Conservation (phyloP, 1,140 invertebrate genomes). For the Zeugodacus cucurbitae region DNA sequence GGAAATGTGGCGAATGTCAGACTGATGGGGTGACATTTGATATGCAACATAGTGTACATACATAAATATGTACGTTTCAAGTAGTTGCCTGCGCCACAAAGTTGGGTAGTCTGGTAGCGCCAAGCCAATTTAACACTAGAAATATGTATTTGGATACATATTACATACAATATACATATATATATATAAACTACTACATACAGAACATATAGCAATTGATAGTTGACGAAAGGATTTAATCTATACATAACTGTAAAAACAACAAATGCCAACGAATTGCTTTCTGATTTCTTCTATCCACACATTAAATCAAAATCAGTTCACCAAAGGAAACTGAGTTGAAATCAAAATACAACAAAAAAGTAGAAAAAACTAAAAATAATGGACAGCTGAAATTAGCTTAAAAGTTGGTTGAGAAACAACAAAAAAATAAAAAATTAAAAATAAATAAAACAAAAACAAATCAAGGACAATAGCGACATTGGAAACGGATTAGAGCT, state of each 20-base stretch:
- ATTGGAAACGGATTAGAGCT: not conserved
- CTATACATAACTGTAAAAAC: not conserved
- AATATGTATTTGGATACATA: not conserved
- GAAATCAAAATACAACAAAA: not conserved
- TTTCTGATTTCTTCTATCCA: not conserved
- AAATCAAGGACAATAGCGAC: not conserved
- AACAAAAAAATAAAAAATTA: not conserved
- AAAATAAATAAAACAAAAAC: not conserved
- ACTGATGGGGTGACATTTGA: not conserved
- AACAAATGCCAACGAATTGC: conserved; percentile 21
- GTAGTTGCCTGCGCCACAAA: not conserved
- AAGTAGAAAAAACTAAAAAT: not conserved
- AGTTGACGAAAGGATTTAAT: conserved; percentile 22
- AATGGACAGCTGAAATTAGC: not conserved
- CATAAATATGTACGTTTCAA: too few species aligned
- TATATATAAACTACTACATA: not conserved
- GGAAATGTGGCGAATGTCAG: not conserved
- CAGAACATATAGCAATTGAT: not conserved
- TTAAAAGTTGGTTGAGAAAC: not conserved
- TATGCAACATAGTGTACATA: not conserved
- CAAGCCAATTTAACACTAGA: not conserved
- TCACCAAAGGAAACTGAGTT: not conserved
- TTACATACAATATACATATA: not conserved
- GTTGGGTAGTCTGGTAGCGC: not conserved
- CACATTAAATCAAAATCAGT: too few species aligned